phyloP scores from a whole-genome alignment of 2,888 invertebrate species.

The Campopleginae sp. region DNA sequence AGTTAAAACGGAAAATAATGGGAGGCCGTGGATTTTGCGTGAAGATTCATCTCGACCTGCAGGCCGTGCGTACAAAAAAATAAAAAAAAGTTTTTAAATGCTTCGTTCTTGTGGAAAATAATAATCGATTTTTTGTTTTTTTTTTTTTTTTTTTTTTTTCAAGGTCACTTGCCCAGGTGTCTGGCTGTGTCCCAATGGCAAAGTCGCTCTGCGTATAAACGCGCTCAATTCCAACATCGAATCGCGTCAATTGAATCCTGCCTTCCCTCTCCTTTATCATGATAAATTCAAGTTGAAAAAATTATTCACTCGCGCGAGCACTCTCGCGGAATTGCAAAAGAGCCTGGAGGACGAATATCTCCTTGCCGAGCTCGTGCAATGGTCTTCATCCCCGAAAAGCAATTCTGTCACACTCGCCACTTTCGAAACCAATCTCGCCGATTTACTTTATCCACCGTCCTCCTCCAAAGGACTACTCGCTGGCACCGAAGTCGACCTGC shows the following conservation, averaged over 20 bases:
- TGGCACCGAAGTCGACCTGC: slow-evolving; percentile 87
- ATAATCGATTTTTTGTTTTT: slow-evolving; percentile 1
- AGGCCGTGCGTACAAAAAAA: slow-evolving; percentile 78
- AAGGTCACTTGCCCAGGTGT: slow-evolving; percentile 94
- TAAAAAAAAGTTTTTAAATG: neutral
- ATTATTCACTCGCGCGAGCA: slow-evolving; percentile 84
- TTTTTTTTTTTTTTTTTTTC: slow-evolving; percentile 56
- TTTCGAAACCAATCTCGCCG: slow-evolving; percentile 88
- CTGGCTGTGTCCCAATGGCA: slow-evolving; percentile 93
- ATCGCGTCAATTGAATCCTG: slow-evolving; percentile 88
- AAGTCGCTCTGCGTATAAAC: slow-evolving; percentile 89
- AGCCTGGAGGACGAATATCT: slow-evolving; percentile 87
- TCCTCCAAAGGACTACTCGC: slow-evolving; percentile 85
- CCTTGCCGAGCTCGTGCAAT: slow-evolving; percentile 88
- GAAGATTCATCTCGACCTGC: slow-evolving; percentile 79
- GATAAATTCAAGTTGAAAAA: slow-evolving; percentile 90
- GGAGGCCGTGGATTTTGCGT: slow-evolving; percentile 81
- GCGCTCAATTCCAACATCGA: slow-evolving; percentile 89
- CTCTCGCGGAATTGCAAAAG: slow-evolving; percentile 84
- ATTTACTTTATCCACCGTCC: slow-evolving; percentile 88
- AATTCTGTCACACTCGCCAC: slow-evolving; percentile 86
- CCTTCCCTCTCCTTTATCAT: slow-evolving; percentile 90
- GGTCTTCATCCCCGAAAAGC: slow-evolving; percentile 80
- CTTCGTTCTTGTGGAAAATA: neutral
- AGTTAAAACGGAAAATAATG: slow-evolving; percentile 72